These are phyloP conservation scores for Panagrolaimus sp. DNA, from an alignment of 1,140 invertebrate species.

Conservation along the genomic window DNA sequence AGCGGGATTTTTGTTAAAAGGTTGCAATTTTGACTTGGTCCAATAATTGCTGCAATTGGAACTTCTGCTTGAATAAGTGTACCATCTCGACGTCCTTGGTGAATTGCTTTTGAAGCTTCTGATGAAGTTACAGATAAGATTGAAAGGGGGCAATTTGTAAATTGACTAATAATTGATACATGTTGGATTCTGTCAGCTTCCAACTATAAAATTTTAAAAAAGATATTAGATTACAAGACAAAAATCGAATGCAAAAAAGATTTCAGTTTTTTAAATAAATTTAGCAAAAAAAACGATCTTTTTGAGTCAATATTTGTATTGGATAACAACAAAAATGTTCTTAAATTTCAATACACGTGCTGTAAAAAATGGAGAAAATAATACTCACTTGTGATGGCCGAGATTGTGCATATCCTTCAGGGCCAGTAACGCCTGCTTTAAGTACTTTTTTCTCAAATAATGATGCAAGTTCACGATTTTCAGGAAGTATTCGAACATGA, in stretches of 20 bases:
- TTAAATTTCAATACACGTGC: background rate
- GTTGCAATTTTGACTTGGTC: constrained; percentile 63
- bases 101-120: constrained; percentile 73
- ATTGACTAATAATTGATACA: constrained; percentile 86
- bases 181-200: constrained; percentile 89
- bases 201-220: constrained; percentile 62
- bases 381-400: constrained; percentile 76
- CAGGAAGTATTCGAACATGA: constrained; percentile 87
- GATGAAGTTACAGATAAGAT: constrained; percentile 90
- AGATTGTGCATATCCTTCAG: constrained; percentile 89
- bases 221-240: background rate
- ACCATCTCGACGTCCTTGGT: constrained; percentile 67
- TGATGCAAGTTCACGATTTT: constrained; percentile 87
- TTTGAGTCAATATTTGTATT: constrained; percentile 14
- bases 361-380: too few species aligned
- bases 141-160: constrained; percentile 81
- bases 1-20: constrained; percentile 84
- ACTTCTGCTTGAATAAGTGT: constrained; percentile 79
- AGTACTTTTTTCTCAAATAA: constrained; percentile 81
- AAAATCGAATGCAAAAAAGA: background rate
- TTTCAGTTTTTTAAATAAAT: background rate
- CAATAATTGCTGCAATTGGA: constrained; percentile 74
- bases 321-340: background rate
- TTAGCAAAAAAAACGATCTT: constrained; percentile 13
- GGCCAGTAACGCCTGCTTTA: constrained; percentile 77